These are phyloP conservation scores for Aurelia sp. DNA, from an alignment of 30 jellyfish, hydroid and myxozoan species.

Conservation along the genomic window DNA sequence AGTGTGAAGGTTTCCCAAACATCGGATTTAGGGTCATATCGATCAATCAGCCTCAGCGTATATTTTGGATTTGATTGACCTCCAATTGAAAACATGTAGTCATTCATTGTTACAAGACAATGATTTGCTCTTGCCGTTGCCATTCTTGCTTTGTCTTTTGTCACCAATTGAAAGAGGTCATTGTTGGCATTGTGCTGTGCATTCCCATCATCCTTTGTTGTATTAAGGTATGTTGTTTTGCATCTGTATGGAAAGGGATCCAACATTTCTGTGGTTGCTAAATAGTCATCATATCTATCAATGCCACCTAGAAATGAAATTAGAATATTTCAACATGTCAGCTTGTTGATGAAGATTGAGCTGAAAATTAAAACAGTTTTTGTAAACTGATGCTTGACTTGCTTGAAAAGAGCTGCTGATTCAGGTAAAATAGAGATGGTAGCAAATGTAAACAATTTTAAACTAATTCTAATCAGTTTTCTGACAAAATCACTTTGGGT, in stretches of 20 bases:
- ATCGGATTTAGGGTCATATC: conserved; percentile 65
- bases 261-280: conserved; percentile 64
- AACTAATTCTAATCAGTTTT: too few species aligned
- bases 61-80: conserved; percentile 76
- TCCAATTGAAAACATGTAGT: conserved; percentile 44
- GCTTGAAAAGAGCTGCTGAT: too few species aligned
- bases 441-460: too few species aligned
- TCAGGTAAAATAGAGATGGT: too few species aligned
- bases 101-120: conserved; percentile 49
- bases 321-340: not conserved
- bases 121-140: conserved; percentile 73
- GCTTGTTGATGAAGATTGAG: too few species aligned
- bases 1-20: conserved; percentile 72
- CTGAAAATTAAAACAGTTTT: too few species aligned
- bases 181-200: not conserved
- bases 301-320: conserved; percentile 63
- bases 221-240: not conserved
- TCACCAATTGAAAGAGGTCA: conserved; percentile 4
- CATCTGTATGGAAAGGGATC: conserved; percentile 70
- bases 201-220: not conserved
- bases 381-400: too few species aligned
- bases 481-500: too few species aligned
- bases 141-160: conserved; percentile 59
- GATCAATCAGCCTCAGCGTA: conserved; percentile 60
- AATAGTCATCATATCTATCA: conserved; percentile 57